Conservation (phyloP, 2,113 vertebrate genomes). For the Pteropus alecto region DNA sequence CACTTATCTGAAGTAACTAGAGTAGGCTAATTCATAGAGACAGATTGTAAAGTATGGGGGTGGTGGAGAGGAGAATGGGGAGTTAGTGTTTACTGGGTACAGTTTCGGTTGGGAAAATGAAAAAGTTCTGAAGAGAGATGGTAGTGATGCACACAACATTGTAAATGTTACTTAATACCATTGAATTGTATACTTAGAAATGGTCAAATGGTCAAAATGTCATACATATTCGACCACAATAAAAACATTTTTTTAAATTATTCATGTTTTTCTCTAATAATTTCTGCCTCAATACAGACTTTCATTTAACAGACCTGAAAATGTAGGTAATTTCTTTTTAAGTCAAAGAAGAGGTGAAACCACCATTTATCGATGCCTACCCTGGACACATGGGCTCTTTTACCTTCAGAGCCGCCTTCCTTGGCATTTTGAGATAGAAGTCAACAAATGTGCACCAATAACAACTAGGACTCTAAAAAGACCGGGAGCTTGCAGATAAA, state of each 20-base stretch:
- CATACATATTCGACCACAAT: background rate
- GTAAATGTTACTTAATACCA: background rate
- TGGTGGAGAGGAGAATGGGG: background rate
- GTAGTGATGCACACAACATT: background rate
- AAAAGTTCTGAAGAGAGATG: background rate
- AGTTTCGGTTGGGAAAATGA: background rate
- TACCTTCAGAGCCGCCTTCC: background rate
- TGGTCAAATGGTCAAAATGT: background rate
- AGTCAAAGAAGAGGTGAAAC: background rate
- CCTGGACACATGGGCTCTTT: background rate
- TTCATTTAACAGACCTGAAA: background rate
- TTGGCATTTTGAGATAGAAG: background rate
- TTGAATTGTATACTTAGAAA: background rate
- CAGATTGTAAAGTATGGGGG: background rate
- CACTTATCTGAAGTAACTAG: background rate
- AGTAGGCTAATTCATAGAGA: background rate
- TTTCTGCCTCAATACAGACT: background rate
- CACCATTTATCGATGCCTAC: background rate
- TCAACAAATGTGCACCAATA: background rate
- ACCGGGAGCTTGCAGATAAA: background rate
- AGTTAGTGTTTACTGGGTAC: too few species aligned
- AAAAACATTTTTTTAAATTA: background rate
- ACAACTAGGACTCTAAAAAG: background rate
- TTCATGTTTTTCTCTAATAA: background rate
- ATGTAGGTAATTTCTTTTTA: background rate